Conservation (phyloP, 2,113 vertebrate genomes). For the Antennarius striatus region DNA sequence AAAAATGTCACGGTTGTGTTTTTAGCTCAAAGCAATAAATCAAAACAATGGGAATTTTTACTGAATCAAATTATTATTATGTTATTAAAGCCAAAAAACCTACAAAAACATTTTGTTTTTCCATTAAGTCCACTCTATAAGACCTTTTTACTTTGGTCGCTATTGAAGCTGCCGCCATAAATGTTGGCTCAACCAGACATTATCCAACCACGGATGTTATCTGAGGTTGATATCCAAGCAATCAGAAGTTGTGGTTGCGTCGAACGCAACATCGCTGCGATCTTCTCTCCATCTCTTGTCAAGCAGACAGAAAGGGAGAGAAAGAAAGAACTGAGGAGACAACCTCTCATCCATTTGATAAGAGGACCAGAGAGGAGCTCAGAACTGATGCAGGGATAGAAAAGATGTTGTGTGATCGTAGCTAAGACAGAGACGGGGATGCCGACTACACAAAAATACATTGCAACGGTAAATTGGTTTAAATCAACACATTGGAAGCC, state of each 20-base stretch:
- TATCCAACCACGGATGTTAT: slow-evolving; percentile 33
- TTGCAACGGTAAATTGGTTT: too few species aligned
- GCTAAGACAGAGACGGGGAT: neutral
- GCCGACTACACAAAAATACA: slow-evolving; percentile 1
- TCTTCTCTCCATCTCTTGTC: slow-evolving; percentile 47
- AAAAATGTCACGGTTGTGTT: slow-evolving; percentile 6
- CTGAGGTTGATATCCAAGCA: slow-evolving; percentile 30
- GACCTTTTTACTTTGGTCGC: neutral
- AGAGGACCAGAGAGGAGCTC: slow-evolving; percentile 49
- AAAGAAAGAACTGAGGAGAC: slow-evolving; percentile 15
- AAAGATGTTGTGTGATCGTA: neutral
- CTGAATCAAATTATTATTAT: neutral
- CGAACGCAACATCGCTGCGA: slow-evolving; percentile 47
- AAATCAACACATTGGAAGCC: too few species aligned
- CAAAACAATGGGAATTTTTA: neutral
- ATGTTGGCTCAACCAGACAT: slow-evolving; percentile 6
- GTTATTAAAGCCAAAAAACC: neutral
- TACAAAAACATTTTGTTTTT: too few species aligned
- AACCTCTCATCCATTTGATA: slow-evolving; percentile 48
- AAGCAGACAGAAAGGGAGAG: slow-evolving; percentile 20
- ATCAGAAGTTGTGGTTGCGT: slow-evolving; percentile 37
- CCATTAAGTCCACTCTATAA: neutral
- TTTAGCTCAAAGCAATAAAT: slow-evolving; percentile 2
- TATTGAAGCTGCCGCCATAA: neutral
- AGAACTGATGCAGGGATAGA: slow-evolving; percentile 42